Base-by-base conservation (phyloP, 1,140 invertebrate species). In the Danaus melanippus region DNA sequence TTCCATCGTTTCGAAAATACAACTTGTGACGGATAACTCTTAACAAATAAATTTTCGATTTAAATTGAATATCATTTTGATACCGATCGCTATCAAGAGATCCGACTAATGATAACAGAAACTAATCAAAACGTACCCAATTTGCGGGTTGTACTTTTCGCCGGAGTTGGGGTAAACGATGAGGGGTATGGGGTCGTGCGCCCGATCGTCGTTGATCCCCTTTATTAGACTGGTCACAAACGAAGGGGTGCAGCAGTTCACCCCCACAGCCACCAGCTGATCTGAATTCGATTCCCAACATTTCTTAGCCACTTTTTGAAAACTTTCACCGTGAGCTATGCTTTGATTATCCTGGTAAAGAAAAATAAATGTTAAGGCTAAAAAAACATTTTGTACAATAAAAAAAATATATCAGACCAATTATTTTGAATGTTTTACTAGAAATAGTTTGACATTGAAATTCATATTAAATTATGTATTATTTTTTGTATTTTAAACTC, bases 151-250 rank as follows among this genome's bases (percentile, higher is more conserved):
- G 84, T 91, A 93, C 67, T 86, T 89, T 79, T 94, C 92, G 51
- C 92, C 93, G 65, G 91, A 93, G 79, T 95, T 95, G 8, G 94
- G 93, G 86, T 95, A 95, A 6, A 92, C 91, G 66, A 95, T 90
- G 10, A 94, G 83, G 9, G 91, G 91, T 49, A 92, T 86, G 52
- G 86, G 83, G 42, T 78, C 79, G 68, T 87, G 79, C 48, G 74
- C 77, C 55, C 86, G 76, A 46, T 87, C 81, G 52, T 83, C 83
- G 62, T 89, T 88, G 63, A 92, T 86, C 10, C 89, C 88, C 55
- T 84, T 83, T 46, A 95, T 70, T 12, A 95, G 86, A 39, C 73
- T 60, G 84, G 90, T 60, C 70, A 83, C 60, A 88, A 84, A 85
- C n/a, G 81, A 86, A 0, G 87, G 87, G 42, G 86, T 80, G 54